Conservation (phyloP, 2,113 vertebrate genomes). For the Elachura formosa region DNA sequence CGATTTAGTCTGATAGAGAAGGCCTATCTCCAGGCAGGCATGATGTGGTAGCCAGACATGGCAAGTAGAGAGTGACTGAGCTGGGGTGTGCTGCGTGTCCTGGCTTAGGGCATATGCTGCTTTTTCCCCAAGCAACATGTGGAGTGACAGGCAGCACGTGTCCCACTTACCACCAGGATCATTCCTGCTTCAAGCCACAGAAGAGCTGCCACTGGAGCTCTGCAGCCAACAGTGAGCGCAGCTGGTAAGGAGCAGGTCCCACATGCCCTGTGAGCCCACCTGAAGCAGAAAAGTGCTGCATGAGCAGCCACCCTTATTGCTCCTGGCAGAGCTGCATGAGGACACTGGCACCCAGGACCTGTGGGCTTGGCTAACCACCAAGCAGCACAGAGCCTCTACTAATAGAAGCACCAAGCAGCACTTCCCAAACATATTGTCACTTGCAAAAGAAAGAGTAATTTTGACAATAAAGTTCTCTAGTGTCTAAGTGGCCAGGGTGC, state of each 20-base stretch:
- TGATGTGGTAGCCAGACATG: neutral
- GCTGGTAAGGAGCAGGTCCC: neutral
- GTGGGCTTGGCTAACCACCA: neutral
- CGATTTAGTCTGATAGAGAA: neutral
- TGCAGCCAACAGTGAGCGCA: neutral
- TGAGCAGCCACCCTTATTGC: neutral
- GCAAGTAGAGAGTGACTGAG: neutral
- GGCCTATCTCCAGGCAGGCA: neutral
- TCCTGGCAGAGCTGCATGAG: neutral
- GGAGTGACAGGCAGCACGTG: neutral
- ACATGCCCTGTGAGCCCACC: neutral
- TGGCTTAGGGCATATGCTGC: neutral
- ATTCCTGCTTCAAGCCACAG: neutral
- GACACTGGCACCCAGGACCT: neutral
- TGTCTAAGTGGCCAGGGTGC: neutral
- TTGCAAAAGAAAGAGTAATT: neutral
- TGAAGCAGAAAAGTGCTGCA: neutral
- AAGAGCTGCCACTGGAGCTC: neutral
- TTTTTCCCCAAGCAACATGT: neutral
- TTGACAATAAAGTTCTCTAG: neutral
- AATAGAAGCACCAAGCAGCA: neutral
- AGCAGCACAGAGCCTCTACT: neutral
- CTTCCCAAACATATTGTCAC: neutral
- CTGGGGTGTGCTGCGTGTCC: neutral
- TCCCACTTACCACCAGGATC: rapidly evolving